phyloP scores from a whole-genome alignment of 2,797 vertebrate genomes.

The Pristis pectinata region DNA sequence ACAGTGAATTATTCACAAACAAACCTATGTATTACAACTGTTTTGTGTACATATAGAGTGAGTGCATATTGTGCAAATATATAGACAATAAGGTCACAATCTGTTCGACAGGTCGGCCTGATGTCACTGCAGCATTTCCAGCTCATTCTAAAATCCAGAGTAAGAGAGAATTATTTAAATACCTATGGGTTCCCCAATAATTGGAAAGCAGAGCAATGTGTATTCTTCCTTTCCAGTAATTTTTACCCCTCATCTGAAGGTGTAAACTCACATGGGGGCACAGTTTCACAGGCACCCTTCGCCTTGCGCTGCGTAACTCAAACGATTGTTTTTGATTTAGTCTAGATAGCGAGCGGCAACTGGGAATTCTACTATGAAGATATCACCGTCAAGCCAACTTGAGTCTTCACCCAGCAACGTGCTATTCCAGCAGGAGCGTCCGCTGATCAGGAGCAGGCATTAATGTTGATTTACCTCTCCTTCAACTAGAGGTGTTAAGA shows the following conservation, averaged over 20 bases:
- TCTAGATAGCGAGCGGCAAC: neutral
- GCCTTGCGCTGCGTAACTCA: neutral
- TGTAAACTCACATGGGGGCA: neutral
- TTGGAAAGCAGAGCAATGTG: neutral
- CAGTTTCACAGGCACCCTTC: neutral
- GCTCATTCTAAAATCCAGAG: neutral
- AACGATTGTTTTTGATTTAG: neutral
- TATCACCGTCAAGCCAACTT: neutral
- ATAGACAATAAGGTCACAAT: slow-evolving; percentile 6
- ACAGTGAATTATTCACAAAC: slow-evolving; percentile 7
- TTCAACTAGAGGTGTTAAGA: neutral
- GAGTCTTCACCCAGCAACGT: neutral
- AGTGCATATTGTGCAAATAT: slow-evolving; percentile 8
- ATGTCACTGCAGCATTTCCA: slow-evolving; percentile 30
- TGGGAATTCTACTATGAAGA: neutral
- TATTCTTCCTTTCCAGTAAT: neutral
- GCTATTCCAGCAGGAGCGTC: neutral
- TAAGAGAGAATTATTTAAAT: neutral
- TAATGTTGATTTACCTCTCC: neutral
- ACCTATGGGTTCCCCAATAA: neutral
- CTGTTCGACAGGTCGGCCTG: slow-evolving; percentile 14
- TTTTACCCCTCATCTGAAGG: neutral
- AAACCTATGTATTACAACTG: neutral
- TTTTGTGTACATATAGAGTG: neutral
- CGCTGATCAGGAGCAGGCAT: neutral